A percentile compares a stretch with the other conserved stretches of the same genome.
phyloP scores from a whole-genome alignment of 1,140 invertebrate genomes.

The Mercenaria mercenaria region DNA sequence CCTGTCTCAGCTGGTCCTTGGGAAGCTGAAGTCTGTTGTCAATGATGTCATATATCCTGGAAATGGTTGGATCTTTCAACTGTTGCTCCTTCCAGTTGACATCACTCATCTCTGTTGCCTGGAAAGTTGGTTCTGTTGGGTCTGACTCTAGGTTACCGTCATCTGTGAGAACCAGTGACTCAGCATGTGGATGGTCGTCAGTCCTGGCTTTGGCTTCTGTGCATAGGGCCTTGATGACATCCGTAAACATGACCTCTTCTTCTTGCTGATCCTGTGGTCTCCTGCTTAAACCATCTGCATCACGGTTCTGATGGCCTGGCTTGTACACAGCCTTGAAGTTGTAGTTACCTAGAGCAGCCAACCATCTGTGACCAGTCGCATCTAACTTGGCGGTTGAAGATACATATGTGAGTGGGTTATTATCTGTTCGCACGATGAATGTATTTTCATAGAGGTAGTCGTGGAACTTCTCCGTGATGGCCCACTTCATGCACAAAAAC shows the following conservation, averaged over 20 bases:
- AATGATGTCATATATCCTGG: not conserved
- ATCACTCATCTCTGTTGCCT: not conserved
- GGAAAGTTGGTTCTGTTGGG: too few species aligned
- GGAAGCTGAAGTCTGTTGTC: not conserved
- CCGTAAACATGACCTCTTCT: not conserved
- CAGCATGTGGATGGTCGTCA: not conserved
- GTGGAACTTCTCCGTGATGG: slow-evolving; percentile 16
- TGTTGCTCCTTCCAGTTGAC: not conserved
- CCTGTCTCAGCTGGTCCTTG: not conserved
- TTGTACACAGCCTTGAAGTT: slow-evolving; percentile 57
- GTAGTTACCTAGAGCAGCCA: slow-evolving; percentile 53
- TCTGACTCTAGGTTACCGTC: too few species aligned
- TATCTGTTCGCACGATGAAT: not conserved
- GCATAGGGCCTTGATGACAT: too few species aligned
- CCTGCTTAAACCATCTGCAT: slow-evolving; percentile 61
- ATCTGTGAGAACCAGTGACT: not conserved
- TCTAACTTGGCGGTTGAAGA: not conserved
- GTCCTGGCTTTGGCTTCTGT: slow-evolving; percentile 25
- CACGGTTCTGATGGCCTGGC: slow-evolving; percentile 40
- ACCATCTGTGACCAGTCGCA: slow-evolving; percentile 64
- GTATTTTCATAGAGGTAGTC: slow-evolving; percentile 1
- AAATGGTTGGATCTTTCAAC: not conserved
- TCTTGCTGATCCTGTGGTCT: not conserved
- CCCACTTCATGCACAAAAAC: slow-evolving; percentile 11
- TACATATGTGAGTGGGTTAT: slow-evolving; percentile 46